Evolutionary conservation across 2,113 vertebrate species (phyloP).

Genomic region (Gopherus evgoodei): DNA sequence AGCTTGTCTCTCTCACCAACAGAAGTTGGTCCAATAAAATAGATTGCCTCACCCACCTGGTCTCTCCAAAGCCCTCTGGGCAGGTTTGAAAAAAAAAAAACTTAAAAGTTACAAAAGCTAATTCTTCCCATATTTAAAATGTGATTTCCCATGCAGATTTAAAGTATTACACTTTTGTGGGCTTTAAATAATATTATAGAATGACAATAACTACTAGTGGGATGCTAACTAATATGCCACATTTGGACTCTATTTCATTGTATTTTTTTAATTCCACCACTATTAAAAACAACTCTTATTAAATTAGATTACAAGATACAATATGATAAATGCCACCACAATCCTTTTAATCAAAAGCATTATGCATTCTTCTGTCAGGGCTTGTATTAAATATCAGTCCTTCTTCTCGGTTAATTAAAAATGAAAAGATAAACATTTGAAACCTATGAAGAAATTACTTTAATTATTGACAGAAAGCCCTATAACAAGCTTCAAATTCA

Average conservation of each 20-base stretch:
- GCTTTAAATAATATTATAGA: not conserved
- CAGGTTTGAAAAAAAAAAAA: not conserved
- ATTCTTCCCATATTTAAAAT: not conserved
- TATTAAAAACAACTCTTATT: slow-evolving; percentile 28
- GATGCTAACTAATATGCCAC: not conserved
- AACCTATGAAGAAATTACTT: slow-evolving; percentile 21
- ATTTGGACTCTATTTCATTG: not conserved
- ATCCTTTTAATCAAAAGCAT: slow-evolving; percentile 39
- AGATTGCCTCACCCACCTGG: not conserved
- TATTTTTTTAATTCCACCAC: slow-evolving; percentile 13
- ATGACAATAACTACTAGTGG: not conserved
- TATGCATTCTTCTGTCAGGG: slow-evolving; percentile 40
- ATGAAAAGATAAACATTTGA: slow-evolving; percentile 34
- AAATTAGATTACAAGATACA: slow-evolving; percentile 28
- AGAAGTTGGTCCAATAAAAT: not conserved
- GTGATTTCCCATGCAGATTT: not conserved
- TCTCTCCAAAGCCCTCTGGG: not conserved
- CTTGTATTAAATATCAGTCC: slow-evolving; percentile 27
- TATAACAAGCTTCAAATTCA: not conserved
- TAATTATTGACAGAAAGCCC: not conserved
- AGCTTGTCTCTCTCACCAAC: not conserved
- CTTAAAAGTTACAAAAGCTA: not conserved
- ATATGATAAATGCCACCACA: slow-evolving; percentile 14
- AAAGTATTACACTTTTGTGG: not conserved
- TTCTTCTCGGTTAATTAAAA: slow-evolving; percentile 54